These are phyloP conservation scores for Micronycteris hirsuta DNA, from an alignment of 2,113 vertebrate species.

Conservation along the genomic window DNA sequence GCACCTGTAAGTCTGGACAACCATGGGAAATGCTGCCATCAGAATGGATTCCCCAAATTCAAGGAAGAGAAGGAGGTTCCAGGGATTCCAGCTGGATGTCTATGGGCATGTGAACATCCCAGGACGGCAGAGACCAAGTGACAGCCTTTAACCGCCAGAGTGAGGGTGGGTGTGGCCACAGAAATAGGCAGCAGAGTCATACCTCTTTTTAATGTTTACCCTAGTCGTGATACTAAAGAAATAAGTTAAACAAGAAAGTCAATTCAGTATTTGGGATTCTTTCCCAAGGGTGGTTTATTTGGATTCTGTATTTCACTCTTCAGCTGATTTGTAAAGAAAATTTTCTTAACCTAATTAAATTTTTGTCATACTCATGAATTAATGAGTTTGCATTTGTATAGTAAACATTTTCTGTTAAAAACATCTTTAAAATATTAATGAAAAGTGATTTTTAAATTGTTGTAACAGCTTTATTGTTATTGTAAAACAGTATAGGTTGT, in stretches of 20 bases:
- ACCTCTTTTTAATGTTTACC: background rate
- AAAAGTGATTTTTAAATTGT: slow-evolving; percentile 13
- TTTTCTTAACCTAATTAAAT: slow-evolving; percentile 42
- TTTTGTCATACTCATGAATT: background rate
- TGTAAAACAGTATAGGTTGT: background rate
- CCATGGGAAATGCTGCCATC: background rate
- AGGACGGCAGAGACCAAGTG: background rate
- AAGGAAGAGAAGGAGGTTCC: background rate
- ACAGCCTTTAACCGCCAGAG: background rate
- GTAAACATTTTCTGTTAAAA: slow-evolving; percentile 9
- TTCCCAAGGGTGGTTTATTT: background rate
- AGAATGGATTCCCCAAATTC: background rate
- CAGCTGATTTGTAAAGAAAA: background rate
- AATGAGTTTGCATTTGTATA: background rate
- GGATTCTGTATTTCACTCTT: slow-evolving; percentile 24
- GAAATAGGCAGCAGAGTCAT: background rate
- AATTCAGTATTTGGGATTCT: slow-evolving; percentile 4
- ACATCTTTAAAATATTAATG: slow-evolving; percentile 16
- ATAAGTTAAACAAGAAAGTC: background rate
- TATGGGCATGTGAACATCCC: background rate
- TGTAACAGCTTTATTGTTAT: background rate
- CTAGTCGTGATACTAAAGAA: background rate
- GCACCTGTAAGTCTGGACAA: background rate
- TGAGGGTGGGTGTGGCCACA: background rate
- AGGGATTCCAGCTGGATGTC: background rate